A percentile compares a stretch with the other conserved stretches of the same genome.
These are phyloP conservation scores for Dendroctonus valens DNA, from an alignment of 1,140 invertebrate genomes.

Conservation along the genomic window DNA sequence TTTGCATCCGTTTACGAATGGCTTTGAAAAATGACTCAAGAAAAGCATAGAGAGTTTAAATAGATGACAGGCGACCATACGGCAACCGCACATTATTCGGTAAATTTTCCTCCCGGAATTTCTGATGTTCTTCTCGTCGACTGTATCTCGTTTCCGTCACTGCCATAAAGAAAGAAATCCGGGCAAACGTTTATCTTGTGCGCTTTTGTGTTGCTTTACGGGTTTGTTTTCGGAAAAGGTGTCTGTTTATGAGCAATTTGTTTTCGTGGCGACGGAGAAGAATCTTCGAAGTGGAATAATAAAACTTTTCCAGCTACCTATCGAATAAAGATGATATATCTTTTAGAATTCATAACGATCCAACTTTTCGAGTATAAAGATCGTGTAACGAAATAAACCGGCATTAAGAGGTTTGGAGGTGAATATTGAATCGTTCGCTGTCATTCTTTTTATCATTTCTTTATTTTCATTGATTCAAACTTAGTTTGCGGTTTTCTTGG, in stretches of 20 bases:
- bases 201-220: constrained; percentile 8
- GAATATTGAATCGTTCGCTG: no score
- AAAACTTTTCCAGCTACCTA: no score
- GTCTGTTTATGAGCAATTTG: constrained; percentile 8
- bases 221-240: constrained; percentile 6
- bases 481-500: no score
- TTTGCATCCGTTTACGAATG: constrained; percentile 10
- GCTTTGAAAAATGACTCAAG: constrained; percentile 9
- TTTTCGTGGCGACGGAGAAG: background rate
- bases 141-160: constrained; percentile 7
- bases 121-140: constrained; percentile 6
- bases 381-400: no score
- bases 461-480: no score
- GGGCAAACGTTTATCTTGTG: constrained; percentile 13
- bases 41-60: constrained; percentile 4
- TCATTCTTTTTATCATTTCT: no score
- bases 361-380: no score
- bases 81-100: constrained; percentile 11
- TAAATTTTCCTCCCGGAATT: constrained; percentile 7
- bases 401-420: no score
- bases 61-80: constrained; percentile 7
- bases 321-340: no score
- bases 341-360: no score
- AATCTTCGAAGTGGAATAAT: no score
- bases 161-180: constrained; percentile 11